Base-by-base conservation (phyloP, 2,888 invertebrate genomes). In the Choristoneura rosaceana region DNA sequence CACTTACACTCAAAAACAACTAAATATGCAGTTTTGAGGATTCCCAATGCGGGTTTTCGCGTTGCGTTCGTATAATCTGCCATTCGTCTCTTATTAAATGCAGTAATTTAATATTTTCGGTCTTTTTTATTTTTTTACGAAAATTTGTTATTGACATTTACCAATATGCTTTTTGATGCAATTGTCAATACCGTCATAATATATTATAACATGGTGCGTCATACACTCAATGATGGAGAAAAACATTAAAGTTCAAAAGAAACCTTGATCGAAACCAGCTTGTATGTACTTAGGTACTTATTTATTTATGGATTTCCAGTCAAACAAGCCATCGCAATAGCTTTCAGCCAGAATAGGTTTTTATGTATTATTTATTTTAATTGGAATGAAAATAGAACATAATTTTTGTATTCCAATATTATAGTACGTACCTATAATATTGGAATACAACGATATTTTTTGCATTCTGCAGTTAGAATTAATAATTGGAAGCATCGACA, bases 1-100 rank as follows among this genome's bases (percentile, higher is more conserved):
- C 70, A 77, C 78, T 76, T 79, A 82, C 76, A 79, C 76, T 78
- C 78, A 77, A 76, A 79, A 68, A 74, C 41, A 34, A 67, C 69
- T 50, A 66, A 66, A 73, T 65, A 34, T 52, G 14, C 52, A 3
- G 52, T 64, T 61, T 62, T 38, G 69, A 50, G 50, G 59, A 34
- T 43, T 15, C 25, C 47, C 41, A 62, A 61, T 69, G 69, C 43
- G 71, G 70, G 69, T 70, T 69, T 69, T 70, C 64, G 62, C 73
- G 60, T 45, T 65, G 65, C 59, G 60, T 66, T 66, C 47, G 45
- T 17, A 63, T 34, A 69, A 47, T 52, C 34, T 34, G 25, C 3
- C 34, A 15, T 64, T 15, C 34, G 63, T 63, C 34, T 55, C 33
- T 62, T 43, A 33, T 55, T 43, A 52, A 50, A 10, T 52, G 43